Evolutionary conservation across 2,888 invertebrate species (phyloP).

Genomic region (Philopedon plagiatum): DNA sequence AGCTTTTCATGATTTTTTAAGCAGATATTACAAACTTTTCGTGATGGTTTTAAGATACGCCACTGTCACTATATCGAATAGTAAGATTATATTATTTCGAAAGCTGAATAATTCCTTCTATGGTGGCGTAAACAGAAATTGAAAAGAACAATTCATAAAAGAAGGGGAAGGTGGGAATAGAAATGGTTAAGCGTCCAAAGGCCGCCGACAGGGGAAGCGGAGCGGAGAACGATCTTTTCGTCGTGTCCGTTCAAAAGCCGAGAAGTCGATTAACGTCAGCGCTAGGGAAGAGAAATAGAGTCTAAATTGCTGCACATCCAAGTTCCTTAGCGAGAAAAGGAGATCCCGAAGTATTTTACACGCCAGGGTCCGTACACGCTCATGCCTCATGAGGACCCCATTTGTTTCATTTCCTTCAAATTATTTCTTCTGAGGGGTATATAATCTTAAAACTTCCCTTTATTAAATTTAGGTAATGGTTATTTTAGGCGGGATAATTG

Average conservation of each 20-base stretch:
- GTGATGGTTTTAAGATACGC: no score
- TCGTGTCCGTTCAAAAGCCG: conserved; percentile 56
- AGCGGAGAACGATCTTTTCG: conserved; percentile 41
- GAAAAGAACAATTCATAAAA: conserved; percentile 37
- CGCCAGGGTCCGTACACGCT: conserved; percentile 53
- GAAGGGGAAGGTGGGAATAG: conserved; percentile 21
- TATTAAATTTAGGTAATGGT: conserved; percentile 53
- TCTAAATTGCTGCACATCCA: conserved; percentile 68
- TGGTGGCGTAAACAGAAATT: conserved; percentile 28
- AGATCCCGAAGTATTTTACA: conserved; percentile 63
- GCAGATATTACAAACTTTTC: no score
- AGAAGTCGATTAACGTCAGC: conserved; percentile 69
- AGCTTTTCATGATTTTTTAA: no score
- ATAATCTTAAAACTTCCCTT: conserved; percentile 54
- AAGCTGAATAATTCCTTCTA: conserved; percentile 20
- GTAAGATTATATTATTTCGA: conserved; percentile 6
- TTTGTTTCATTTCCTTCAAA: conserved; percentile 64
- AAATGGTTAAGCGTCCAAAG: conserved; percentile 28
- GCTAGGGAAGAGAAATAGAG: conserved; percentile 68
- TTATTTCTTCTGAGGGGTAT: conserved; percentile 57
- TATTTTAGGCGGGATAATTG: conserved; percentile 46
- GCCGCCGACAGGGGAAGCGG: conserved; percentile 16
- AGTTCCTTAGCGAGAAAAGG: conserved; percentile 46
- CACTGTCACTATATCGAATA: neutral
- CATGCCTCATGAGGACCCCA: conserved; percentile 56